A percentile compares a stretch with the other conserved stretches of the same genome.
These are phyloP conservation scores for Lithosia quadra DNA, from an alignment of 2,888 invertebrate species.

Conservation along the genomic window DNA sequence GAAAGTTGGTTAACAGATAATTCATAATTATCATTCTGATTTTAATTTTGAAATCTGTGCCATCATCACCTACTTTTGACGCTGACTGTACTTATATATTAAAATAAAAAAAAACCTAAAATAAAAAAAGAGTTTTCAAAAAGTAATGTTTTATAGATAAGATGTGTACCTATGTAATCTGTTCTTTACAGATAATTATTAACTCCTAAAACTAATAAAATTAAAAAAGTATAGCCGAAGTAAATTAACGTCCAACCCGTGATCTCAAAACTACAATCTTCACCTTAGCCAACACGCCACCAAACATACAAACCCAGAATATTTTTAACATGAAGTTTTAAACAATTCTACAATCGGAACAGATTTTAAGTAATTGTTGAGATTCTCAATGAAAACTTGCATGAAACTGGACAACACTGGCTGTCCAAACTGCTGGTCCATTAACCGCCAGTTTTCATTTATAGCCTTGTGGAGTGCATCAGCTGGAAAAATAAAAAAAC, in stretches of 20 bases:
- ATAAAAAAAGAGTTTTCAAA: no score
- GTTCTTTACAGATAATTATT: no score
- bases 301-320: background rate
- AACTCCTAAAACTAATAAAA: no score
- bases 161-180: no score
- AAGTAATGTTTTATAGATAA: no score
- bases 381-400: background rate
- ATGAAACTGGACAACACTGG: background rate
- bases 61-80: no score
- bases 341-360: background rate
- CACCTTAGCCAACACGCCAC: background rate
- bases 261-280: background rate
- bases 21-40: no score
- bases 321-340: background rate
- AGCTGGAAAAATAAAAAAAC: background rate
- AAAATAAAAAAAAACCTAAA: no score
- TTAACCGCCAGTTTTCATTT: conserved; percentile 3
- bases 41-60: no score
- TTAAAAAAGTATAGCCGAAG: no score
- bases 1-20: no score
- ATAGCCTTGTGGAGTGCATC: conserved; percentile 1
- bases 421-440: background rate
- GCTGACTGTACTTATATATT: no score
- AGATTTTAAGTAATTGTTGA: conserved; percentile 7
- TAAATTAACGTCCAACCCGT: background rate